These are phyloP conservation scores for Drosophila stalkeri DNA, from an alignment of 2,888 invertebrate species.

Conservation along the genomic window DNA sequence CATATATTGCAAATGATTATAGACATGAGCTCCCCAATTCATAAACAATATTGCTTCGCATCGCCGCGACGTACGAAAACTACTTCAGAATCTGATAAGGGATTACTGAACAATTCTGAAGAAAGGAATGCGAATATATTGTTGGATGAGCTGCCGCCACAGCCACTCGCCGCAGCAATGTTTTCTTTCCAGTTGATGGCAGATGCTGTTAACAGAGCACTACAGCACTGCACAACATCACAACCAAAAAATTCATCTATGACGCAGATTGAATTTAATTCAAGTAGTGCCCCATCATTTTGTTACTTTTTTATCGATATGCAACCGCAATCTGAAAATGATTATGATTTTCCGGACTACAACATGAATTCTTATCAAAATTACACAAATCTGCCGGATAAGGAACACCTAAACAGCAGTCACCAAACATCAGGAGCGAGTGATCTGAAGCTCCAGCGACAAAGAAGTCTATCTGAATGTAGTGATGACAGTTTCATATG, in stretches of 20 bases:
- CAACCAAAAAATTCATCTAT: constrained; percentile 42
- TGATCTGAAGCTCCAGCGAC: constrained; percentile 37
- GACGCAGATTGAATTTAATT: constrained; percentile 43
- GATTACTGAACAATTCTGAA: constrained; percentile 29
- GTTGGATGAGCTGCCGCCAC: constrained; percentile 50
- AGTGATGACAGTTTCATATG: constrained; percentile 73
- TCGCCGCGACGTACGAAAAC: constrained; percentile 32
- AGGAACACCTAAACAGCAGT: neutral
- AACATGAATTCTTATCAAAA: constrained; percentile 43
- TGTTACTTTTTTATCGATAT: constrained; percentile 69
- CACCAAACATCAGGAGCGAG: constrained; percentile 2
- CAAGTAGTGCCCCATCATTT: constrained; percentile 44
- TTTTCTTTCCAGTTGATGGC: constrained; percentile 61
- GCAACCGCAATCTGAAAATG: constrained; percentile 45
- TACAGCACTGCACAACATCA: constrained; percentile 54
- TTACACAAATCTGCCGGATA: constrained; percentile 40
- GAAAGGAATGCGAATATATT: constrained; percentile 35
- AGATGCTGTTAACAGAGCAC: constrained; percentile 56
- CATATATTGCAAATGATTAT: constrained; percentile 12
- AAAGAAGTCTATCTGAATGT: constrained; percentile 67
- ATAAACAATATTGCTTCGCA: constrained; percentile 59
- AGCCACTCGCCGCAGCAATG: constrained; percentile 63
- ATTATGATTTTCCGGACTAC: constrained; percentile 32
- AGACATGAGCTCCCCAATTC: constrained; percentile 67
- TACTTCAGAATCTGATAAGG: constrained; percentile 40